Conservation (phyloP, 2,888 invertebrate species). For the Sphaeridia pumilis region DNA sequence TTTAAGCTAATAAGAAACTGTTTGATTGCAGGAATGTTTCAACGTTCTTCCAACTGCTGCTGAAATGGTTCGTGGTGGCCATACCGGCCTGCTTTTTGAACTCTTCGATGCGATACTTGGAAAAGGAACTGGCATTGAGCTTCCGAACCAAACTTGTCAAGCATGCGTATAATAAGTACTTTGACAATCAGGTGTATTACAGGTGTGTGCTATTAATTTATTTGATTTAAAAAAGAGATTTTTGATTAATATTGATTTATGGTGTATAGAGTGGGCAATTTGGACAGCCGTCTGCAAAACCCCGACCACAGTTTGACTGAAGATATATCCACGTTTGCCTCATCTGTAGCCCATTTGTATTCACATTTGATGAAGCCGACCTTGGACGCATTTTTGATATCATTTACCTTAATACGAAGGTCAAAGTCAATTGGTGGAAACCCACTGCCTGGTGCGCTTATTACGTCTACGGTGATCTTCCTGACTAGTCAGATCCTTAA, state of each 20-base stretch:
- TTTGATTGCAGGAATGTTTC: conserved; percentile 49
- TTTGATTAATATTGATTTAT: too few relatives aligned
- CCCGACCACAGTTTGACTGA: conserved; percentile 96
- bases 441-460: conserved; percentile 53
- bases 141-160: conserved; percentile 83
- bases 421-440: conserved; percentile 28
- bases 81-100: conserved; percentile 96
- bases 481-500: conserved; percentile 74
- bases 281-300: conserved; percentile 89
- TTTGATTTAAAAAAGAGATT: too few relatives aligned
- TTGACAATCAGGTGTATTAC: conserved; percentile 53
- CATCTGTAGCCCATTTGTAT: conserved; percentile 87
- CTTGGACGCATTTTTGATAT: conserved; percentile 84
- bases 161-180: conserved; percentile 87
- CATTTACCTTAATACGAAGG: conserved; percentile 54
- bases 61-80: conserved; percentile 90
- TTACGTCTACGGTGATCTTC: conserved; percentile 68
- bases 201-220: too few relatives aligned
- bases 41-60: conserved; percentile 62
- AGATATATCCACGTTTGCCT: conserved; percentile 84
- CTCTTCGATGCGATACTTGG: conserved; percentile 89
- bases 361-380: conserved; percentile 95
- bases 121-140: conserved; percentile 78
- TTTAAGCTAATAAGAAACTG: not conserved
- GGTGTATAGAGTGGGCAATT: conserved; percentile 68